phyloP scores from a whole-genome alignment of 2,888 invertebrate species.

The Drosophila lacicola region DNA sequence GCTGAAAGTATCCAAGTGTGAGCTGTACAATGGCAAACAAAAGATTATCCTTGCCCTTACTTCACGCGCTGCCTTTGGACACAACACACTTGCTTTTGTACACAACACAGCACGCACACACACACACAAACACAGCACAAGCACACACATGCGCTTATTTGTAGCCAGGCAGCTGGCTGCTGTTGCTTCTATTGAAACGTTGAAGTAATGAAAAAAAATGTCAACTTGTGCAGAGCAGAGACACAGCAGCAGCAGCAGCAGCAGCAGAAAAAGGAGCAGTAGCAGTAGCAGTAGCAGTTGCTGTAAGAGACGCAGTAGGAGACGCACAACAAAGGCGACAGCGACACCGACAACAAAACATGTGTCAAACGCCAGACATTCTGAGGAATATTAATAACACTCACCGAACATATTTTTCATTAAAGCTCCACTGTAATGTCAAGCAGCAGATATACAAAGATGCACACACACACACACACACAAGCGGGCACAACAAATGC shows the following conservation, averaged over 20 bases:
- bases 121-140: slow-evolving; percentile 3
- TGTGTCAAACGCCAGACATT: slow-evolving; percentile 80
- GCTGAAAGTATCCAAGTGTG: slow-evolving; percentile 46
- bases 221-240: slow-evolving; percentile 61
- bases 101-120: slow-evolving; percentile 19
- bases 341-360: slow-evolving; percentile 74
- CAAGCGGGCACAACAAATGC: slow-evolving; percentile 1
- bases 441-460: slow-evolving; percentile 47
- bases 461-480: slow-evolving; percentile 16
- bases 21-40: slow-evolving; percentile 69
- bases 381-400: slow-evolving; percentile 81
- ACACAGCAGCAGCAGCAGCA: slow-evolving; percentile 20
- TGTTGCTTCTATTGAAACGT: slow-evolving; percentile 74
- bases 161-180: slow-evolving; percentile 36
- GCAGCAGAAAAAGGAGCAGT: slow-evolving; percentile 21
- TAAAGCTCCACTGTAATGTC: slow-evolving; percentile 73
- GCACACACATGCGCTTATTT: slow-evolving; percentile 13
- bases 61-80: slow-evolving; percentile 56
- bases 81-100: slow-evolving; percentile 50
- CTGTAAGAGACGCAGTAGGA: background rate
- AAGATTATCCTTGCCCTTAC: slow-evolving; percentile 80
- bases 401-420: slow-evolving; percentile 78
- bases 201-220: slow-evolving; percentile 79
- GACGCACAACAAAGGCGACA: slow-evolving; percentile 44
- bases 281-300: slow-evolving; percentile 3